A percentile compares a stretch with the other conserved stretches of the same genome.
Conservation (phyloP, 2,888 invertebrate species). For the Suillia variegata region DNA sequence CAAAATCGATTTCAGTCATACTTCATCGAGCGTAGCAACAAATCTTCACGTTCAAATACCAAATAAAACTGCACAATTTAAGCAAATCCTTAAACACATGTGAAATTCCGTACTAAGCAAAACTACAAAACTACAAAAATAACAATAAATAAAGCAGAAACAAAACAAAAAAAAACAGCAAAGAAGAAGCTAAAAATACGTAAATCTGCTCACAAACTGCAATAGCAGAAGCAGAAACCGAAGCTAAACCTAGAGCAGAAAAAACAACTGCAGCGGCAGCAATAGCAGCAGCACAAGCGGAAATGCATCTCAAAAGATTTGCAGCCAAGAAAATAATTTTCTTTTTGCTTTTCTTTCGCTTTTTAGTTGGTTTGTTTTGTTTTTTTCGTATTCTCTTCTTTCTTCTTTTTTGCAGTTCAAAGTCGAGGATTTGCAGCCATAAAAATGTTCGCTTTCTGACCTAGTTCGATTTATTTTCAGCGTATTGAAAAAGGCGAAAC, state of each 20-base stretch:
- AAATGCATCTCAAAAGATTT: background rate
- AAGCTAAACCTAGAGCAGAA: too few species aligned
- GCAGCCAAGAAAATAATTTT: background rate
- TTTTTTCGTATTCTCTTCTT: background rate
- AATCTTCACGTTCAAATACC: background rate
- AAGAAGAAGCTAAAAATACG: too few species aligned
- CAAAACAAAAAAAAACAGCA: background rate
- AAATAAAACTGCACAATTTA: background rate
- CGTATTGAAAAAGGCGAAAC: too few species aligned
- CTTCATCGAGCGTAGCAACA: slow-evolving; percentile 1
- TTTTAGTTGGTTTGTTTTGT: background rate
- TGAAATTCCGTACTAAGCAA: background rate
- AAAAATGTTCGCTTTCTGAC: background rate
- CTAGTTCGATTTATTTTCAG: background rate
- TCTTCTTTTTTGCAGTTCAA: background rate
- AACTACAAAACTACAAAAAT: too few species aligned
- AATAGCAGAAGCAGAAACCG: too few species aligned
- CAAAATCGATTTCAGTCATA: background rate
- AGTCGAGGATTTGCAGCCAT: too few species aligned
- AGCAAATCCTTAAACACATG: slow-evolving; percentile 3
- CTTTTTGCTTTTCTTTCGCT: too few species aligned
- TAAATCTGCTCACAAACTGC: background rate
- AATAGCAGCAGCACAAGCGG: background rate
- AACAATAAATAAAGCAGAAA: too few species aligned
- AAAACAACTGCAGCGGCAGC: too few species aligned